These are phyloP conservation scores for Pachyramphus minor DNA, from an alignment of 2,113 vertebrate genomes.

Conservation along the genomic window DNA sequence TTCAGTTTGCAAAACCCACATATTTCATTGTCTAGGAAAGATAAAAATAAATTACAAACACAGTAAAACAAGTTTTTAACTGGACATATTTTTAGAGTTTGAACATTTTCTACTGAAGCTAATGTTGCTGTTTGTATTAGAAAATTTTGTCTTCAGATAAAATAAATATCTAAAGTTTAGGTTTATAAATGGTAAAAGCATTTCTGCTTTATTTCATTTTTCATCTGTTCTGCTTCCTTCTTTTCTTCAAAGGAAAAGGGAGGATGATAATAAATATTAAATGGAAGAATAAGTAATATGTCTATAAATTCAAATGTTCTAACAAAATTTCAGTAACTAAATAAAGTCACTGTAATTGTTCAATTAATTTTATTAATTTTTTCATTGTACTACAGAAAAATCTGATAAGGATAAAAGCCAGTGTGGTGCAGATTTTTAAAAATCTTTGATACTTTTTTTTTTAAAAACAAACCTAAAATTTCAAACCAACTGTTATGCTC, in stretches of 20 bases:
- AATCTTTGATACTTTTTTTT: neutral
- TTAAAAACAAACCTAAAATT: neutral
- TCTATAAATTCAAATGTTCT: neutral
- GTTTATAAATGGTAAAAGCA: neutral
- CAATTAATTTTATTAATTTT: neutral
- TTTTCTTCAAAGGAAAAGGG: neutral
- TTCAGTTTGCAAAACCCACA: neutral
- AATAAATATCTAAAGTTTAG: neutral
- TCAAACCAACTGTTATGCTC: neutral
- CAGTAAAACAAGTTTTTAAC: neutral
- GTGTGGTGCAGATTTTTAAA: neutral
- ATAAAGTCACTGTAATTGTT: neutral
- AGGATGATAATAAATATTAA: neutral
- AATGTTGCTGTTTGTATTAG: neutral
- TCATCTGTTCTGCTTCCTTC: neutral
- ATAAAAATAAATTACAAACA: neutral
- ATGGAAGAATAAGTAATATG: neutral
- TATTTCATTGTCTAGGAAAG: neutral
- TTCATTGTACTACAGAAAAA: neutral
- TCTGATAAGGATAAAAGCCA: neutral
- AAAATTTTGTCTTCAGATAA: neutral
- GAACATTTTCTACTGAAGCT: neutral
- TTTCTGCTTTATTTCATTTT: neutral
- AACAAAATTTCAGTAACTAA: neutral
- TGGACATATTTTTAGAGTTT: neutral